Conservation (phyloP, 2,888 invertebrate species). For the Parnassius glacialis region DNA sequence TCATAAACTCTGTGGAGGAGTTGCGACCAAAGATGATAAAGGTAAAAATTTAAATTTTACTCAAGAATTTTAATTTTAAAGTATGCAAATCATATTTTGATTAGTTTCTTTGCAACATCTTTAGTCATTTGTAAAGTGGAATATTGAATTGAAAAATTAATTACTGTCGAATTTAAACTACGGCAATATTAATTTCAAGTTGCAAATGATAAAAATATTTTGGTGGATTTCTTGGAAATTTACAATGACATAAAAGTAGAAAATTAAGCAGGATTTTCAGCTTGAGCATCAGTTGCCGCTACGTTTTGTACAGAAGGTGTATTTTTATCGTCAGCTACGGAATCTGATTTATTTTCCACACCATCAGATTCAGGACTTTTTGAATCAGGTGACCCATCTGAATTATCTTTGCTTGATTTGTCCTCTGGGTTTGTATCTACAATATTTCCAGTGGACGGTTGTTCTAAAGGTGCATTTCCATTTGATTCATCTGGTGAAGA, state of each 20-base stretch:
- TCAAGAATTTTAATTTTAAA: background rate
- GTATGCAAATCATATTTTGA: too few species aligned
- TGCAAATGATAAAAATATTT: too few species aligned
- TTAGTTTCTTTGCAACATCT: background rate
- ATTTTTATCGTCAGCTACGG: background rate
- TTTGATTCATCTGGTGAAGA: background rate
- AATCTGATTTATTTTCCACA: background rate
- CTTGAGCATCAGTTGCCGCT: background rate
- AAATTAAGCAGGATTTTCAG: too few species aligned
- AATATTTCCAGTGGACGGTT: background rate
- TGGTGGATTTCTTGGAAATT: too few species aligned
- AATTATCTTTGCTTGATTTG: background rate
- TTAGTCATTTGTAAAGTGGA: background rate
- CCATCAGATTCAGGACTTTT: background rate
- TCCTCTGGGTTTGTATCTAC: background rate
- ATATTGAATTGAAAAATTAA: too few species aligned
- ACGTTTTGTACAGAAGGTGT: background rate
- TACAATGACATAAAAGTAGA: too few species aligned
- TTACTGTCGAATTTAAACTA: too few species aligned
- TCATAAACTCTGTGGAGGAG: constrained; percentile 81
- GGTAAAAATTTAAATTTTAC: constrained; percentile 46
- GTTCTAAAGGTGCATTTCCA: background rate
- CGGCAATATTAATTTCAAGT: too few species aligned
- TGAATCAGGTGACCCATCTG: background rate
- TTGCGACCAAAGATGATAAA: constrained; percentile 79